These are phyloP conservation scores for Stegana nigrithorax DNA, from an alignment of 2,888 invertebrate species.

Conservation along the genomic window DNA sequence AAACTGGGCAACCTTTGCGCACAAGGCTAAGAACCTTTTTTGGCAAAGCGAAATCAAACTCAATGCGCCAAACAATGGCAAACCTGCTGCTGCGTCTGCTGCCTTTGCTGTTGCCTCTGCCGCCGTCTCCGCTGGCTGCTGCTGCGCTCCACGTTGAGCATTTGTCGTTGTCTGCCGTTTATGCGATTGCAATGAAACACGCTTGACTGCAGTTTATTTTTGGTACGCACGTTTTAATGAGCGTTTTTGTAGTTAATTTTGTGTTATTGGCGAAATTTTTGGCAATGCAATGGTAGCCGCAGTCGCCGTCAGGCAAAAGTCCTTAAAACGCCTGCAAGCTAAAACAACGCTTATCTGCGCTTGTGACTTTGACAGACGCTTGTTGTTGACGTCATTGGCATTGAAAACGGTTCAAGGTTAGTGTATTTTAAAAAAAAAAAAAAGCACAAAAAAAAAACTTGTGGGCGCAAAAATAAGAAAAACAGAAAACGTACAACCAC, in stretches of 20 bases:
- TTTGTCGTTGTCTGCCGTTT: background rate
- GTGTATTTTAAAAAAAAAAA: background rate
- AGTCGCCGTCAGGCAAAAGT: too few relatives aligned
- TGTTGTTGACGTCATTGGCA: slow-evolving; percentile 21
- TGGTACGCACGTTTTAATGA: background rate
- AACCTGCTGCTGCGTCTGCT: background rate
- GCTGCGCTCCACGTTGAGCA: background rate
- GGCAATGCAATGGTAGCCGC: background rate
- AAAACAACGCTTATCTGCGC: too few relatives aligned
- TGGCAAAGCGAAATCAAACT: too few relatives aligned
- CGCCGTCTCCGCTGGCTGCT: too few relatives aligned
- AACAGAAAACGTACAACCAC: background rate
- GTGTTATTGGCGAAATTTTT: background rate
- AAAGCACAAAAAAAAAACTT: background rate
- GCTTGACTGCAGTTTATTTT: background rate
- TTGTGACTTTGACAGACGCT: too few relatives aligned
- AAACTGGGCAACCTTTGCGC: background rate
- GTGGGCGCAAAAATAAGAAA: background rate
- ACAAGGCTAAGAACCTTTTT: slow-evolving; percentile 1
- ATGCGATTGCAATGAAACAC: too few relatives aligned
- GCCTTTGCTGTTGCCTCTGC: too few relatives aligned
- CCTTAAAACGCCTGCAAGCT: too few relatives aligned
- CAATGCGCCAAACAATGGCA: too few relatives aligned
- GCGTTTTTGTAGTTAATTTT: background rate
- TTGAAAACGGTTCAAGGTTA: slow-evolving; percentile 23